These are phyloP conservation scores for Nephrotoma flavescens DNA, from an alignment of 2,888 invertebrate species.

Conservation along the genomic window DNA sequence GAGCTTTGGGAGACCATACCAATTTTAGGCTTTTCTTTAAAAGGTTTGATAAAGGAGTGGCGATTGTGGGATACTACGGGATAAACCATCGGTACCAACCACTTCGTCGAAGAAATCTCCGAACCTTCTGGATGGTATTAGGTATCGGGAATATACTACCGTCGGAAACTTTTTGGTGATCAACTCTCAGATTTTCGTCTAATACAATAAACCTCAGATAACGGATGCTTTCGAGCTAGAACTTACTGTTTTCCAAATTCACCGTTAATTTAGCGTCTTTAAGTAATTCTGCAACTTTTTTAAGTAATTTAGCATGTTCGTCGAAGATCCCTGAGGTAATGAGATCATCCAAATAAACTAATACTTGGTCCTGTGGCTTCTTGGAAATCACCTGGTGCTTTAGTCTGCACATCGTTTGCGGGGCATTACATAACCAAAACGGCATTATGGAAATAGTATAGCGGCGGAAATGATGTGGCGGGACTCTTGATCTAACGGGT, in stretches of 20 bases:
- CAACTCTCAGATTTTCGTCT: conserved; percentile 1
- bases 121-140: conserved; percentile 9
- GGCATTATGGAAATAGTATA: too few relatives aligned
- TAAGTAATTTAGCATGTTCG: neutral
- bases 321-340: neutral
- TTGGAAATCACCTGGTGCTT: conserved; percentile 14
- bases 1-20: too few relatives aligned
- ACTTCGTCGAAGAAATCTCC: conserved; percentile 13
- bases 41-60: neutral
- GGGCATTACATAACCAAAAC: neutral
- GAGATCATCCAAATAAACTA: neutral
- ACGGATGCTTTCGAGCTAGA: neutral
- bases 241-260: too few relatives aligned
- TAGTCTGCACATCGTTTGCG: conserved; percentile 13
- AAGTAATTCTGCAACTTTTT: neutral
- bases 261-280: neutral
- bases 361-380: neutral
- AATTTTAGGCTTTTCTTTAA: too few relatives aligned
- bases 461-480: too few relatives aligned
- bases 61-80: neutral
- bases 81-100: conserved; percentile 12
- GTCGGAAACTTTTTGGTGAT: too few relatives aligned
- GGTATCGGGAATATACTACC: too few relatives aligned
- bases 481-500: too few relatives aligned
- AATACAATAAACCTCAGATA: conserved; percentile 4